Evolutionary conservation across 2,797 vertebrate species (phyloP).

Genomic region (Helicolenus hilgendorfi): DNA sequence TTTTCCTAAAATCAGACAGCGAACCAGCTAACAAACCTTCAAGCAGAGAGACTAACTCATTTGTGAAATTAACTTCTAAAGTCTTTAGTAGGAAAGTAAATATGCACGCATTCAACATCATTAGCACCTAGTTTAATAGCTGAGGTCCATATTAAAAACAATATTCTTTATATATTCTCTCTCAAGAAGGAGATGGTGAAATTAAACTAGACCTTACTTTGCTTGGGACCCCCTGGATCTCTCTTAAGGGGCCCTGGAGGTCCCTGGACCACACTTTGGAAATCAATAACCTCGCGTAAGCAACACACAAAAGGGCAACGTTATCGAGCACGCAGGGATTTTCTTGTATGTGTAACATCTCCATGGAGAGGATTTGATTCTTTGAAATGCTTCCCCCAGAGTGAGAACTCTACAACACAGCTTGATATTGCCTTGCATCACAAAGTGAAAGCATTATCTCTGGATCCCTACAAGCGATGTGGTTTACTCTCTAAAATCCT

Average conservation of each 20-base stretch:
- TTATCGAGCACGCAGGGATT: constrained; percentile 75
- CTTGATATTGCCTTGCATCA: constrained; percentile 93
- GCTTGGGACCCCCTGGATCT: constrained; percentile 44
- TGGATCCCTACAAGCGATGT: constrained; percentile 90
- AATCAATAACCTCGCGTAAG: constrained; percentile 79
- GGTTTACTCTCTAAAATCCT: constrained; percentile 88
- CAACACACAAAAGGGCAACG: constrained; percentile 84
- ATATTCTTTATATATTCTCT: not conserved
- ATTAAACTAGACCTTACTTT: constrained; percentile 30
- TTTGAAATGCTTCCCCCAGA: constrained; percentile 92
- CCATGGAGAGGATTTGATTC: constrained; percentile 90
- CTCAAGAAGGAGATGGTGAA: constrained; percentile 12
- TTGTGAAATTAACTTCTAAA: not conserved
- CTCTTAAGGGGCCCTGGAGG: constrained; percentile 41
- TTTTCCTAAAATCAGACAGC: not conserved
- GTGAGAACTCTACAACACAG: constrained; percentile 89
- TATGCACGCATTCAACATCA: not conserved
- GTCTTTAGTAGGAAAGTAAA: not conserved
- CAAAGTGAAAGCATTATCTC: constrained; percentile 92
- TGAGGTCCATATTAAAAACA: not conserved
- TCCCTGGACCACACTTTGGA: constrained; percentile 81
- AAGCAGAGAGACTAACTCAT: not conserved
- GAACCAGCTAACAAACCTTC: not conserved
- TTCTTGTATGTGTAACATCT: constrained; percentile 81
- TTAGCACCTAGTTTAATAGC: not conserved